Evolutionary conservation across 2,113 vertebrate species (phyloP), one percentile per base, ranked within the genome.

Genomic region (Ursus arctos): DNA sequence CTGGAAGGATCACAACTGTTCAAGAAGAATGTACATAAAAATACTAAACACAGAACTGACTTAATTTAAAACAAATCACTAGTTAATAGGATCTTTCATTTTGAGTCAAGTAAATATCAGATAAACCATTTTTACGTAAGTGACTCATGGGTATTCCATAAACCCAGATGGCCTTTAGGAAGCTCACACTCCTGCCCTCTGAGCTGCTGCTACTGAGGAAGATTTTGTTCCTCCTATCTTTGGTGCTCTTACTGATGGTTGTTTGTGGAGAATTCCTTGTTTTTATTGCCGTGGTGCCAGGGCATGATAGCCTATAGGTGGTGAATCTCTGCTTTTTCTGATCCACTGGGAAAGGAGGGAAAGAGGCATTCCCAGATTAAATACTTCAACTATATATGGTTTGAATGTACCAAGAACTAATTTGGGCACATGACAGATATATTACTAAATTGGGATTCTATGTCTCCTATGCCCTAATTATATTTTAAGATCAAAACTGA

Each of bases 301-400:
- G 85, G 51, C 49, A 36, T 0, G 1, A 14, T 26, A 21, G 36
- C 33, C 49, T 88, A 8, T 61, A 72, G 33, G 69, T 91, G 40
- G 51, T 22, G 43, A 74, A 13, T 76, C 65, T 94, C 47, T 86
- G 0, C 9, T 97, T 95, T 96, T 67, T 51, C 91, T 81, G 24
- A 36, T 80, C 16, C 40, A 74, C 93, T 97, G 96, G 88, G 96
- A 98, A 95, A 94, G 55, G 51, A 72, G 19, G 51, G 51, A 83
- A 43, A 76, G 26, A 76, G 61, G 19, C 9, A 88, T 95, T 98
- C 97, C 89, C 97, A 98, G 84, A 63, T 69, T 92, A 47, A 77
- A 77, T 87, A 31, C 7, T 40, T 91, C 84, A 65, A 80, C 43
- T 95, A 88, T 85, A 91, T 92, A 74, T 97, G 93, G 79, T 74